phyloP scores from a whole-genome alignment of 2,888 invertebrate species.

The Lissocephala sabroskyi region DNA sequence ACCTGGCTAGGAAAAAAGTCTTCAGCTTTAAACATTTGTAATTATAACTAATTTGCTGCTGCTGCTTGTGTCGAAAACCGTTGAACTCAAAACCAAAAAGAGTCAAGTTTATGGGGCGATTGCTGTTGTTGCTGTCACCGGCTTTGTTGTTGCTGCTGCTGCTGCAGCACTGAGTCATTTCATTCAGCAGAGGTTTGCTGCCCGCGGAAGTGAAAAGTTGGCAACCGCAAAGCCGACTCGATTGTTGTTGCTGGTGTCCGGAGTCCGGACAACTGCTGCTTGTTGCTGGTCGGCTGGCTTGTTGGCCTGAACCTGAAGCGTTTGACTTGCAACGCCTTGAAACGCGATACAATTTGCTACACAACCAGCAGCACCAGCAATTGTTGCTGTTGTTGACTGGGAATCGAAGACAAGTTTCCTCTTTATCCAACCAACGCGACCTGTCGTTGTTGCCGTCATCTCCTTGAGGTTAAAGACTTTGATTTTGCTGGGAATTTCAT shows the following conservation, averaged over 20 bases:
- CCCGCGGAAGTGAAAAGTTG: slow-evolving; percentile 46
- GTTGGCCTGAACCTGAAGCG: slow-evolving; percentile 50
- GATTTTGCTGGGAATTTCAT: slow-evolving; percentile 23
- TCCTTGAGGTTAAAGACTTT: slow-evolving; percentile 56
- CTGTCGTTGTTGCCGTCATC: slow-evolving; percentile 19
- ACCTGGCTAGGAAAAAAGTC: too few relatives aligned
- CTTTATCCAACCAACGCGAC: slow-evolving; percentile 16
- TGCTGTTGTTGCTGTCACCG: neutral
- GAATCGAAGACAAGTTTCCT: slow-evolving; percentile 53
- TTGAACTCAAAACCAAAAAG: too few relatives aligned
- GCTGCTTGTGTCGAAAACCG: too few relatives aligned
- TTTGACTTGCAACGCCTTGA: slow-evolving; percentile 10
- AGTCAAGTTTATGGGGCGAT: slow-evolving; percentile 46
- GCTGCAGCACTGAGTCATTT: slow-evolving; percentile 28
- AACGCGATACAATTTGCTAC: slow-evolving; percentile 9
- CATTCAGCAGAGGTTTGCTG: slow-evolving; percentile 29
- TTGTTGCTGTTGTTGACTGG: slow-evolving; percentile 33
- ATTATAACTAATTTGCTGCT: too few relatives aligned
- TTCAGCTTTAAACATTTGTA: too few relatives aligned
- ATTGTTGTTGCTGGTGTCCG: slow-evolving; percentile 1
- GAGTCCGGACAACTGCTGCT: neutral
- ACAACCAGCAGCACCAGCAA: slow-evolving; percentile 9
- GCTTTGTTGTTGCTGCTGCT: slow-evolving; percentile 18
- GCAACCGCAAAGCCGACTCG: slow-evolving; percentile 47
- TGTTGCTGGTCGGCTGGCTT: too few relatives aligned